phyloP scores from a whole-genome alignment of 2,888 invertebrate genomes.

The Heliconius ismenius region DNA sequence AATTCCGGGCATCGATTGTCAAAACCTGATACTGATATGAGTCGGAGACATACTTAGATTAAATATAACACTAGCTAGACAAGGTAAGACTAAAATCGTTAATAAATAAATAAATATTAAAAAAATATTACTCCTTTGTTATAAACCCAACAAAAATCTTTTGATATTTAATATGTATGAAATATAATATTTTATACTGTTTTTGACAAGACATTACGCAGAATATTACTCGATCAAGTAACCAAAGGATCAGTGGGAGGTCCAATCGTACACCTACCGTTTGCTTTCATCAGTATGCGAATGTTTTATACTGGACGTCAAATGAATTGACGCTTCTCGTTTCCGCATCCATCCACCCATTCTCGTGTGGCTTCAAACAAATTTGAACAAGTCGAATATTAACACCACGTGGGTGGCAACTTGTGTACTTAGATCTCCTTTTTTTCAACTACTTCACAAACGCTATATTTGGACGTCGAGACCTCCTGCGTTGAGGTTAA shows the following conservation, averaged over 20 bases:
- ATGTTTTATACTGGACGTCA: constrained; percentile 39
- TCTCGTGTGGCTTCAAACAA: constrained; percentile 53
- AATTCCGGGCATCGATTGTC: too few relatives aligned
- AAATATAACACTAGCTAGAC: neutral
- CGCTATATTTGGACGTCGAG: constrained; percentile 62
- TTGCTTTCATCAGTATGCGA: constrained; percentile 41
- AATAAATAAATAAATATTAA: neutral
- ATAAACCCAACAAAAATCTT: neutral
- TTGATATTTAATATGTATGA: neutral
- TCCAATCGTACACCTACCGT: constrained; percentile 29
- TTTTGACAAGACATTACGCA: constrained; percentile 16
- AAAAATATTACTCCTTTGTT: neutral
- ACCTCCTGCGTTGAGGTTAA: constrained; percentile 66
- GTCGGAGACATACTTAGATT: too few relatives aligned
- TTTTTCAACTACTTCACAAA: constrained; percentile 60
- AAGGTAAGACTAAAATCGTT: neutral
- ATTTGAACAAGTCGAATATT: constrained; percentile 58
- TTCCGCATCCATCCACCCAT: constrained; percentile 55
- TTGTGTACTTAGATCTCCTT: constrained; percentile 50
- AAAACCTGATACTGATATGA: too few relatives aligned
- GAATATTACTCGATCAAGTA: constrained; percentile 21
- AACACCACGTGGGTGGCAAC: constrained; percentile 67
- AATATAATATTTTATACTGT: constrained; percentile 9
- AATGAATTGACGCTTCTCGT: constrained; percentile 47
- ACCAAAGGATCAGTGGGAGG: constrained; percentile 38